phyloP scores from a whole-genome alignment of 1,140 invertebrate genomes.

The Chelonus insularis region DNA sequence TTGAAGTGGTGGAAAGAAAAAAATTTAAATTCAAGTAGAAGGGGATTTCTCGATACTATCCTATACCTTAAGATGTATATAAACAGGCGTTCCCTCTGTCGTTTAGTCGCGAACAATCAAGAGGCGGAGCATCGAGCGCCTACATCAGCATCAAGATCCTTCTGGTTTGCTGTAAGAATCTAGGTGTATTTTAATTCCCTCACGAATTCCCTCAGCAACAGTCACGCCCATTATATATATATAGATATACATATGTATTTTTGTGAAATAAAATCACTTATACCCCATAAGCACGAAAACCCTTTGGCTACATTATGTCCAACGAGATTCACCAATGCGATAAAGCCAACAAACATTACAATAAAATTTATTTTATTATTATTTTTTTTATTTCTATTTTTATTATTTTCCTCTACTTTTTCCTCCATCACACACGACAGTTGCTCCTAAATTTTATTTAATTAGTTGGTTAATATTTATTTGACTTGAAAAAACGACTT shows the following conservation, averaged over 20 bases:
- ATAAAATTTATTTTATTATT: not conserved
- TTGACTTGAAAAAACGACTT: too few species aligned
- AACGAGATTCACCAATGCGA: not conserved
- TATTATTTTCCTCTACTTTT: too few species aligned
- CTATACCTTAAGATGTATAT: too few species aligned
- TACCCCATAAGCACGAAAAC: not conserved
- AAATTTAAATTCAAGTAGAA: not conserved
- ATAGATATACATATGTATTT: not conserved
- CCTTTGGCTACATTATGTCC: not conserved
- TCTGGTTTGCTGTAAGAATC: conserved; percentile 1
- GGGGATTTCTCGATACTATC: too few species aligned
- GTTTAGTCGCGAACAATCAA: not conserved
- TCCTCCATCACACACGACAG: too few species aligned
- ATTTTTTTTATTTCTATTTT: not conserved
- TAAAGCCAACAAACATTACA: not conserved
- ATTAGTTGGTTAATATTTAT: too few species aligned
- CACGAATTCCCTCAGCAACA: conserved; percentile 1
- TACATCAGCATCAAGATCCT: conserved; percentile 9
- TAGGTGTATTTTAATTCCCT: too few species aligned
- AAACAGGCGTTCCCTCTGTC: conserved; percentile 17
- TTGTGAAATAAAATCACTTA: conserved; percentile 7
- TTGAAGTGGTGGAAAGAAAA: not conserved
- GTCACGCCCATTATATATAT: not conserved
- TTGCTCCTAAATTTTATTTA: too few species aligned
- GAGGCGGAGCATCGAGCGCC: conserved; percentile 4